A percentile compares a stretch with the other conserved stretches of the same genome.
These are phyloP conservation scores for Cheilosia variabilis DNA, from an alignment of 2,888 invertebrate species.

Conservation along the genomic window DNA sequence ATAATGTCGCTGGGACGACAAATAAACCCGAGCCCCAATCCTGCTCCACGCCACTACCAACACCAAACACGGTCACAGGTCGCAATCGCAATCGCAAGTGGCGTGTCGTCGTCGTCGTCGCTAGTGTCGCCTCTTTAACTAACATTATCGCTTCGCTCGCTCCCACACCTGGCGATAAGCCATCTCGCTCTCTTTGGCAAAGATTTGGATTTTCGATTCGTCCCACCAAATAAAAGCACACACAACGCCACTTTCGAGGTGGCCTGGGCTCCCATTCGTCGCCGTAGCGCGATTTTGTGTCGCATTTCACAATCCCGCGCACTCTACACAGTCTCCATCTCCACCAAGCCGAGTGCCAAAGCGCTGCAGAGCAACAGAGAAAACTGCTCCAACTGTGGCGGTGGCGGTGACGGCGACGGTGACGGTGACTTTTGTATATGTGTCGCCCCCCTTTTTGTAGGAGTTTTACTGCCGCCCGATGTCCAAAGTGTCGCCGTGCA, in stretches of 20 bases:
- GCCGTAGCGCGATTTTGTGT: slow-evolving; percentile 67
- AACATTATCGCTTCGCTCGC: slow-evolving; percentile 39
- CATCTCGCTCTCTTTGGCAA: slow-evolving; percentile 46
- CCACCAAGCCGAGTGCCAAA: slow-evolving; percentile 51
- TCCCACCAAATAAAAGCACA: slow-evolving; percentile 66
- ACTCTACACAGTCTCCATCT: slow-evolving; percentile 17
- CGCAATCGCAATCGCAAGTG: slow-evolving; percentile 15
- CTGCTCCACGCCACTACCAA: slow-evolving; percentile 1
- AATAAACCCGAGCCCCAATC: slow-evolving; percentile 4
- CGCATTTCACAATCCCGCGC: slow-evolving; percentile 70
- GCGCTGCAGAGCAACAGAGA: slow-evolving; percentile 47
- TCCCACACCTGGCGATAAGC: not conserved
- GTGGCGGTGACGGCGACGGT: not conserved
- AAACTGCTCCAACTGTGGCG: slow-evolving; percentile 10
- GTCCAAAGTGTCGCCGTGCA: slow-evolving; percentile 69
- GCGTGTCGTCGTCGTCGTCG: slow-evolving; percentile 27
- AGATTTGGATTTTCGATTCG: slow-evolving; percentile 67
- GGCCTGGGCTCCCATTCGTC: slow-evolving; percentile 74
- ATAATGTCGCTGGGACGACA: slow-evolving; percentile 46
- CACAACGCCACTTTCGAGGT: slow-evolving; percentile 71
- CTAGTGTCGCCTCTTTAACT: slow-evolving; percentile 56
- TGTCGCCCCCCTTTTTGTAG: slow-evolving; percentile 62
- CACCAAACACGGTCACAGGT: slow-evolving; percentile 54
- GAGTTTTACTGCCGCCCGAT: slow-evolving; percentile 58
- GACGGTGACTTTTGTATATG: slow-evolving; percentile 58